Base-by-base conservation (phyloP, 2,888 invertebrate species). In the Petrolisthes manimaculis region DNA sequence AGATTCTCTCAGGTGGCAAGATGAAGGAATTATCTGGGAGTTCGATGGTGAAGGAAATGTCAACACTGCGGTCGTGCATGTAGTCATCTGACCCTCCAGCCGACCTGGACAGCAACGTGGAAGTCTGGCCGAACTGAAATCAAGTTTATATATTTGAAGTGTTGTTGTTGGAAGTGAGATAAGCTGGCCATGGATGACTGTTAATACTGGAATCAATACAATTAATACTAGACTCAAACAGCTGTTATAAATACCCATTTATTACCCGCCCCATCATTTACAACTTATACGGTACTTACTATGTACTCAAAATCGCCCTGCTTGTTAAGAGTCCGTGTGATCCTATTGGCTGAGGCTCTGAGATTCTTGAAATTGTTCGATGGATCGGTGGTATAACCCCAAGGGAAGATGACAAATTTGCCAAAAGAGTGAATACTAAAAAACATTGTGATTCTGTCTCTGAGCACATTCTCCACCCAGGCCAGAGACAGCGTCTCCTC, bases 331-430 rank as follows among this genome's bases (percentile, higher is more conserved):
- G 71, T 21, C 21, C 21, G 14, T 3, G 71, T 21, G 71, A 71
- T 71, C 71, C 21, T 71, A 4, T 71, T 21, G 6, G 21, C 21
- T 21, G 21, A n/a, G 14, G 71, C 8, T 21, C 71, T 71, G 18
- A 71, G 14, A 4, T 71, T 71, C 6, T 6, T 6, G 8, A 8
- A n/a, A 3, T 71, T 71, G 8, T 2, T 21, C 4, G 78, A 82
- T 8, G 71, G 53, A 0, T 55, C 37, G 9, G 5, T 2, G 74
- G 86, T 88, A 85, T 90, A 91, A 14, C 92, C 92, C 92, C 92
- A 93, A 4, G 92, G 92, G 5, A 92, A 89, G 54, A 93, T 91
- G 91, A 92, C 92, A 24, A 92, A 74, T 84, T 92, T 92, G 5
- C 92, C 92, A 83, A 92, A 93, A 8, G 92, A 92, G 86, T 93